Evolutionary conservation across 1,140 invertebrate genomes (phyloP), one percentile per base, ranked within the genome.

Genomic region (Apocrypta bakeri): DNA sequence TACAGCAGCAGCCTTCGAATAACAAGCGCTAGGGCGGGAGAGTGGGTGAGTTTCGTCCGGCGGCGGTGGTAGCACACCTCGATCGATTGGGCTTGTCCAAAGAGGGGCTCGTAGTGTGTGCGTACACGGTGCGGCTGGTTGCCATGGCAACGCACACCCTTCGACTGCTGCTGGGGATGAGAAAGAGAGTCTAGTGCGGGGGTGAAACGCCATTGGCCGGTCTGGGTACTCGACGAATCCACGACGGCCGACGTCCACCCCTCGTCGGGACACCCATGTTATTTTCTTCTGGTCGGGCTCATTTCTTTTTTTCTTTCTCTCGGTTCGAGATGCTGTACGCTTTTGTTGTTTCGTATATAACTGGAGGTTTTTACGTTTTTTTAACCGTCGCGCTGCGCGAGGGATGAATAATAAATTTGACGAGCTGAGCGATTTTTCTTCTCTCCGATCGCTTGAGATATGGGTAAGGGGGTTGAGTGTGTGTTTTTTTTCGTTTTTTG

Each of bases 21-120:
- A 92, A 92, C 90, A 91, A 90, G 88, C 90, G 88, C 85, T 87
- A 88, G 80, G 82, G 84, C 84, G 77, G 69, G 82, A 83, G 86
- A 85, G 88, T 86, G 90, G 90, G 90, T 89, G 89, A 92, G 90
- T 92, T 92, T 92, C 91, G 91, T 92, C 91, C 91, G 91, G 91
- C 61, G 48, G 79, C 56, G 9, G 71, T 90, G 90, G 91, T 87
- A 90, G 77, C 74, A 90, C 88, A 92, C 91, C 91, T 92, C 91
- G 91, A 92, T 92, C 91, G 91, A 92, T 92, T 92, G 91, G 91
- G 91, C 90, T 92, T 91, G 92, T 90, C 90, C 90, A 90, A 89
- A 88, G 89, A 89, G 89, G 89, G 89, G 87, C 86, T 88, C 88
- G 79, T 66, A 56, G 37, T 82, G 73, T 80, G 85, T 87, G 88